Evolutionary conservation across 2,113 vertebrate species (phyloP).

Genomic region (Carassius gibelio): DNA sequence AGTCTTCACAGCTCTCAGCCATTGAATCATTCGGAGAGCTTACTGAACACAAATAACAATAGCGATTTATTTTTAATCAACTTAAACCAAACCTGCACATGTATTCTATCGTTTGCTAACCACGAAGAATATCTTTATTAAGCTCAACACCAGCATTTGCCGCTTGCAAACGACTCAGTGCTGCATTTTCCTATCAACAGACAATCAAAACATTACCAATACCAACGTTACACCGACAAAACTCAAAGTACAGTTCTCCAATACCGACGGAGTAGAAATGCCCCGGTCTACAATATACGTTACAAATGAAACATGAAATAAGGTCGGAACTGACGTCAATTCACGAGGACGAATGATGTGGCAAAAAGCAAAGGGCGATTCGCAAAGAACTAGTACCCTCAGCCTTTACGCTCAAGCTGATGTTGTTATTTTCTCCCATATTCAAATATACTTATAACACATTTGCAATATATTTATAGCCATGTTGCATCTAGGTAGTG

Average conservation of each 20-base stretch:
- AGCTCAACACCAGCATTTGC: neutral
- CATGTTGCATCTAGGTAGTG: neutral
- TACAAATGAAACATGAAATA: constrained; percentile 5
- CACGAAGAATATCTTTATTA: neutral
- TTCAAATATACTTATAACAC: neutral
- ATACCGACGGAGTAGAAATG: neutral
- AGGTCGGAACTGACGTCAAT: constrained; percentile 80
- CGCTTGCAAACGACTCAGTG: neutral
- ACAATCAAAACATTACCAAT: neutral
- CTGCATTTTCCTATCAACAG: neutral
- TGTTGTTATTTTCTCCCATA: neutral
- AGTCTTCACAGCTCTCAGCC: neutral
- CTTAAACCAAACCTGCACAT: neutral
- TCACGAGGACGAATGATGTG: constrained; percentile 93
- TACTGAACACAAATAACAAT: neutral
- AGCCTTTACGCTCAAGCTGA: neutral
- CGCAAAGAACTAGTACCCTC: constrained; percentile 74
- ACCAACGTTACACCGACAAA: neutral
- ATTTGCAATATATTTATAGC: neutral
- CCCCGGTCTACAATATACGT: neutral
- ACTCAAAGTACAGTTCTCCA: neutral
- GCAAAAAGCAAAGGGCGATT: constrained; percentile 83
- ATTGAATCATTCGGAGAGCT: neutral
- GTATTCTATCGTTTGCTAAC: neutral
- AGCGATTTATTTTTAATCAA: neutral